Conservation (phyloP, 2,113 vertebrate genomes). For the Tragelaphus strepsiceros region DNA sequence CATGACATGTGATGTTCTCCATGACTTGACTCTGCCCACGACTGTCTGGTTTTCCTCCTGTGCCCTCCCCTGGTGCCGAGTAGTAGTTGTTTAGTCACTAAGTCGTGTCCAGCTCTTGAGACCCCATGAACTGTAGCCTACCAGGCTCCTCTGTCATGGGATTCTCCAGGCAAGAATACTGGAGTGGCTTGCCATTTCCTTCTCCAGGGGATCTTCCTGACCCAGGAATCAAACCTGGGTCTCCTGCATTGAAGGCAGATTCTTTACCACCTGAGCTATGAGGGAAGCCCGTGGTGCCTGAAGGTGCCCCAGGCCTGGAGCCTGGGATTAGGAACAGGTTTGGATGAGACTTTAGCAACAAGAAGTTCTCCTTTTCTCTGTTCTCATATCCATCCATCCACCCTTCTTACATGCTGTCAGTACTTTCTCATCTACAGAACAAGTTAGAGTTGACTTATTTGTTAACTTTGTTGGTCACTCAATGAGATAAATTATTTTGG, state of each 20-base stretch:
- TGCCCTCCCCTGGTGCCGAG: not conserved
- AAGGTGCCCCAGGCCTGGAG: not conserved
- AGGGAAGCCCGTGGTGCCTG: not conserved
- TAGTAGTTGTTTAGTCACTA: rapidly evolving
- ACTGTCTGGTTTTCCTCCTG: not conserved
- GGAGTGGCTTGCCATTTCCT: not conserved
- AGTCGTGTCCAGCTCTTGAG: not conserved
- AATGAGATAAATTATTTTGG: not conserved
- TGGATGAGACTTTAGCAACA: not conserved
- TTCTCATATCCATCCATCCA: not conserved
- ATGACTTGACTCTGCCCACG: not conserved
- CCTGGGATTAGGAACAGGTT: not conserved
- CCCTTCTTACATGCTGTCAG: not conserved
- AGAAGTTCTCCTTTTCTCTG: not conserved
- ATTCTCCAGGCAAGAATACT: not conserved
- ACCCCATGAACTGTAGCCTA: not conserved
- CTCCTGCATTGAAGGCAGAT: not conserved
- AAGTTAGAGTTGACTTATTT: not conserved
- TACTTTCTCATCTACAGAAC: not conserved
- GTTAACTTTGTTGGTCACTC: not conserved
- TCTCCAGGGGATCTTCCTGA: not conserved
- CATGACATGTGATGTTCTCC: rapidly evolving
- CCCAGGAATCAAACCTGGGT: not conserved
- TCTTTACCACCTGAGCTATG: not conserved
- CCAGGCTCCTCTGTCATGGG: not conserved